Conservation (phyloP, 2,888 invertebrate species). For the Clistopyga incitator region DNA sequence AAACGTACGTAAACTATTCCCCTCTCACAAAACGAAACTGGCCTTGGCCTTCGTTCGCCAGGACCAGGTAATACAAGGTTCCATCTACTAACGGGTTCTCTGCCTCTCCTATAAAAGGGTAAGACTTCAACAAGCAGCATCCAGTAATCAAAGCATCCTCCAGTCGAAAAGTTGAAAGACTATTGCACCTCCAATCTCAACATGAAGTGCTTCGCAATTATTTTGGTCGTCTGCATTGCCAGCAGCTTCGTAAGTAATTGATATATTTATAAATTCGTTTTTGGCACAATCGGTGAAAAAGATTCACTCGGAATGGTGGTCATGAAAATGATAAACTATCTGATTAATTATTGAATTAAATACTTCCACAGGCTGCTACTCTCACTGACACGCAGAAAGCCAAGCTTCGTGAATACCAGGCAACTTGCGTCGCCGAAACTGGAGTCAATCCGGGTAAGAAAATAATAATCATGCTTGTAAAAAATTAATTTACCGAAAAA, state of each 20-base stretch:
- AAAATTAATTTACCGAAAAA: neutral
- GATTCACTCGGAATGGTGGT: neutral
- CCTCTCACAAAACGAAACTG: neutral
- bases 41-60: slow-evolving; percentile 25
- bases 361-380: slow-evolving; percentile 42
- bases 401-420: slow-evolving; percentile 71
- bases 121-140: slow-evolving; percentile 32
- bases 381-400: slow-evolving; percentile 61
- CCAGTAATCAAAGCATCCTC: slow-evolving; percentile 60
- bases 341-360: slow-evolving; percentile 3
- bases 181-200: neutral
- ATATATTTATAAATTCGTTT: neutral
- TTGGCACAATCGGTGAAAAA: no score
- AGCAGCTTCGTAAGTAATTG: slow-evolving; percentile 24
- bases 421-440: slow-evolving; percentile 73
- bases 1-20: neutral
- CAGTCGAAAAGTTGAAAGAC: neutral
- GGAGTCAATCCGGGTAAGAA: slow-evolving; percentile 74
- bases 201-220: slow-evolving; percentile 27
- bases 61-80: neutral
- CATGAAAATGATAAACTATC: neutral
- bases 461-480: neutral
- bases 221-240: slow-evolving; percentile 22
- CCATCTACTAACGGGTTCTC: slow-evolving; percentile 4
- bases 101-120: slow-evolving; percentile 69